Evolutionary conservation across 2,113 vertebrate species (phyloP), one percentile per base, ranked within the genome.

Genomic region (Calyptomena viridis): DNA sequence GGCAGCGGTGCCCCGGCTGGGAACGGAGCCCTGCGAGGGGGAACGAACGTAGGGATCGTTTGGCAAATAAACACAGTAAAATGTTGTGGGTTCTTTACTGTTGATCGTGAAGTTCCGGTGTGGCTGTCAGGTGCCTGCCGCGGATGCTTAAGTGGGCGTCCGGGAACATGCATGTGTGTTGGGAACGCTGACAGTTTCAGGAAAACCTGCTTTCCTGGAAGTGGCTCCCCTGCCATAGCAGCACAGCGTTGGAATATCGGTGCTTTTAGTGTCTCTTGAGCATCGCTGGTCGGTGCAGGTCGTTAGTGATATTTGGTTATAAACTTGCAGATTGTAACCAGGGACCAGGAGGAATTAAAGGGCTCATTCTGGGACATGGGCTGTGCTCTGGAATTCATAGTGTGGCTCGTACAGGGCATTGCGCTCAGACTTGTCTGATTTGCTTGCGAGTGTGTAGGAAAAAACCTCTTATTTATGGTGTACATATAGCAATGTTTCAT

Each of bases 91-190:
- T 6, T 20, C 9, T 31, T 23, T 2, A 2, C 7, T n/a, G 11
- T 62, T 55, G 8, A 6, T 10, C 2, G 2, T 5, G 9, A 9
- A 11, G 15, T 14, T 31, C 5, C 0, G 14, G 21, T 27, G 14
- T 12, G 40, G 12, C 62, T 55, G 12, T 40, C 7, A 3, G 37
- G 19, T 30, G 20, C 31, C 1, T 25, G 0, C 7, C 3, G 1
- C 5, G 25, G n/a, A 37, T 24, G 4, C 46, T 31, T 49, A 6
- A 30, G 14, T 49, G 30, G 0, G 23, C 1, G 5, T 35, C 39
- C n/a, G 3, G 59, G 13, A 52, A 2, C 2, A 0, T 2, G 1
- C 10, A 1, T 25, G 52, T 25, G 52, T 3, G 31, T n/a, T 72
- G 46, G 62, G 40, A 46, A 27, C 8, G 3, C n/a, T 30, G 39